Percentiles rank a stretch among this genome's conserved stretches.
phyloP scores from a whole-genome alignment of 92 coral and sea anemone genomes.

The Zoanthus sansibaricus region DNA sequence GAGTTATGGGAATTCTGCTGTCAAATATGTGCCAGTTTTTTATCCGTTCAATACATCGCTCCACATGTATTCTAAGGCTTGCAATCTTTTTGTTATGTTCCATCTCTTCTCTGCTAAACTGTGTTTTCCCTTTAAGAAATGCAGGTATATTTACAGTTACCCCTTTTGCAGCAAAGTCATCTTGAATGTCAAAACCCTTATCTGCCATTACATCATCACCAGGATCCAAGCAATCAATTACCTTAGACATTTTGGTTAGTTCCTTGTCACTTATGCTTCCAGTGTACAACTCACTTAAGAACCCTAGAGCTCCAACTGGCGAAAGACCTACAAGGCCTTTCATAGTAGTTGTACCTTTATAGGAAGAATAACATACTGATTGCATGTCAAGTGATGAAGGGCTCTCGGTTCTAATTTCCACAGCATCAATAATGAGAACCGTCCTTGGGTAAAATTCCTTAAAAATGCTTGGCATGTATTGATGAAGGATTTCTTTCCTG shows the following conservation, averaged over 20 bases:
- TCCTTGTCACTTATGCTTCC: slow-evolving; percentile 58
- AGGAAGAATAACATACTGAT: slow-evolving; percentile 56
- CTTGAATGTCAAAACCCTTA: slow-evolving; percentile 45
- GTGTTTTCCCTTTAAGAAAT: slow-evolving; percentile 65
- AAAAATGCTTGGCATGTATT: slow-evolving; percentile 1
- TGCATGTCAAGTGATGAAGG: slow-evolving; percentile 66
- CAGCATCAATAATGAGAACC: slow-evolving; percentile 19
- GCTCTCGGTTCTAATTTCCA: slow-evolving; percentile 42
- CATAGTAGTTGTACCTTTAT: slow-evolving; percentile 57
- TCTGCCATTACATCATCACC: slow-evolving; percentile 38
- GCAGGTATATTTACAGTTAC: slow-evolving; percentile 51
- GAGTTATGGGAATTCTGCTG: slow-evolving; percentile 53
- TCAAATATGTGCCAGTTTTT: slow-evolving; percentile 66
- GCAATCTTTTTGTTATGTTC: slow-evolving; percentile 58
- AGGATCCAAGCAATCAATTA: slow-evolving; percentile 42
- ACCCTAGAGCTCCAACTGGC: slow-evolving; percentile 57
- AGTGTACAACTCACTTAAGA: slow-evolving; percentile 51
- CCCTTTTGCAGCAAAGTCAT: slow-evolving; percentile 60
- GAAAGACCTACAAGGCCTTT: slow-evolving; percentile 59
- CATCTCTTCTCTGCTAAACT: slow-evolving; percentile 54
- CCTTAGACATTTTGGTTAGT: slow-evolving; percentile 48
- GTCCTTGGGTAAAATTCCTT: slow-evolving; percentile 4
- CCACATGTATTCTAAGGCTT: slow-evolving; percentile 62
- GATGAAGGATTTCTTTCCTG: background rate
- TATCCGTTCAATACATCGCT: slow-evolving; percentile 54